These are phyloP conservation scores for Rhinoderma darwinii DNA, from an alignment of 2,113 vertebrate species.

Conservation along the genomic window DNA sequence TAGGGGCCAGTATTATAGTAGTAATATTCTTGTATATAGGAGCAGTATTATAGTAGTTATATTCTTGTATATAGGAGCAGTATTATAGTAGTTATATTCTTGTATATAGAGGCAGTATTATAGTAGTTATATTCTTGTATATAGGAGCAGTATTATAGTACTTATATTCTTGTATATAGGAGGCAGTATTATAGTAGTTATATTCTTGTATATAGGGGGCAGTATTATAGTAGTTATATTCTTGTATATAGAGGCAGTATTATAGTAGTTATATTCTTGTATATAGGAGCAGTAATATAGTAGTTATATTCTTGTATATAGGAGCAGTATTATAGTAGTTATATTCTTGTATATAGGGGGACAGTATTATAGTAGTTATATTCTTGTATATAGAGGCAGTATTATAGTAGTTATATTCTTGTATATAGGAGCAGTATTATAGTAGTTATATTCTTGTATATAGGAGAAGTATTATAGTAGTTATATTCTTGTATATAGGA, in stretches of 20 bases:
- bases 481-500: too few species aligned
- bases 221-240: slow-evolving; percentile 1
- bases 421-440: not conserved
- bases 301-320: not conserved
- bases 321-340: slow-evolving; percentile 8
- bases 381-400: not conserved
- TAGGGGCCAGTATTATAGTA: not conserved
- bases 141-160: not conserved
- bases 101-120: not conserved
- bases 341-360: not conserved
- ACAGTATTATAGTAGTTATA: not conserved
- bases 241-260: not conserved
- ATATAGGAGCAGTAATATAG: not conserved
- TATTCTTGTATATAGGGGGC: not conserved
- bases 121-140: not conserved
- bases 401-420: slow-evolving; percentile 5
- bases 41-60: not conserved
- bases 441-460: not conserved
- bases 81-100: slow-evolving; percentile 15
- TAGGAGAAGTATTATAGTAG: too few species aligned
- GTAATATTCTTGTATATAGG: not conserved
- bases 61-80: not conserved
- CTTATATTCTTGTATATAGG: not conserved
- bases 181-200: too few species aligned
- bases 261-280: not conserved